Evolutionary conservation across 2,113 vertebrate species (phyloP).

Genomic region (Shinisaurus crocodilurus): DNA sequence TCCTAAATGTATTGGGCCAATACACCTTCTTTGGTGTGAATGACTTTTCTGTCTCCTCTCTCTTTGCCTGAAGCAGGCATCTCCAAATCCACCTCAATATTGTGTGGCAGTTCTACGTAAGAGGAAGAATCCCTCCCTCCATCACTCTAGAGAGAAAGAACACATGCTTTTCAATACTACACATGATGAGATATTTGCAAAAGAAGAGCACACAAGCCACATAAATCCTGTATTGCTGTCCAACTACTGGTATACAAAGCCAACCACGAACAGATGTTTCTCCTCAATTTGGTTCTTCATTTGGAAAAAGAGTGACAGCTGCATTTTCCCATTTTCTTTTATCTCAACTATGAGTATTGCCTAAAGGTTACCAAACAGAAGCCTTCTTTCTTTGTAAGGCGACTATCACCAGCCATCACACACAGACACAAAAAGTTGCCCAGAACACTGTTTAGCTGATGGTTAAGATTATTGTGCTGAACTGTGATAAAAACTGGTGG

Average conservation of each 20-base stretch:
- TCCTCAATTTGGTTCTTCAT: slow-evolving; percentile 8
- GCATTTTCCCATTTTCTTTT: background rate
- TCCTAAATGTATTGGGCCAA: background rate
- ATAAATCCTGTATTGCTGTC: slow-evolving; percentile 2
- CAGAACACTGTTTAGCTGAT: background rate
- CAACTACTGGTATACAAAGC: background rate
- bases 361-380: slow-evolving; percentile 31
- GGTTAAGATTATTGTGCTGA: background rate
- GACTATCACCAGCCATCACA: background rate
- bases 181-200: background rate
- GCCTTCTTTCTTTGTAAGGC: background rate
- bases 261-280: slow-evolving; percentile 27
- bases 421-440: background rate
- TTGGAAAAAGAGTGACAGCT: slow-evolving; percentile 28
- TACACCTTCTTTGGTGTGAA: background rate
- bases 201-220: background rate
- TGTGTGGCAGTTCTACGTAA: background rate
- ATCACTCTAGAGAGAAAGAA: background rate
- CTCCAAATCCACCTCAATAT: background rate
- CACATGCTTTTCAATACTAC: background rate
- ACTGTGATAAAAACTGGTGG: background rate
- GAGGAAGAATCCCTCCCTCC: background rate
- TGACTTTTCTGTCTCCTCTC: background rate
- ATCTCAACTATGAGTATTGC: background rate
- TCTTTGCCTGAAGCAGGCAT: background rate